These are phyloP conservation scores for Matsumyia berberina DNA, from an alignment of 2,888 invertebrate species.

Conservation along the genomic window DNA sequence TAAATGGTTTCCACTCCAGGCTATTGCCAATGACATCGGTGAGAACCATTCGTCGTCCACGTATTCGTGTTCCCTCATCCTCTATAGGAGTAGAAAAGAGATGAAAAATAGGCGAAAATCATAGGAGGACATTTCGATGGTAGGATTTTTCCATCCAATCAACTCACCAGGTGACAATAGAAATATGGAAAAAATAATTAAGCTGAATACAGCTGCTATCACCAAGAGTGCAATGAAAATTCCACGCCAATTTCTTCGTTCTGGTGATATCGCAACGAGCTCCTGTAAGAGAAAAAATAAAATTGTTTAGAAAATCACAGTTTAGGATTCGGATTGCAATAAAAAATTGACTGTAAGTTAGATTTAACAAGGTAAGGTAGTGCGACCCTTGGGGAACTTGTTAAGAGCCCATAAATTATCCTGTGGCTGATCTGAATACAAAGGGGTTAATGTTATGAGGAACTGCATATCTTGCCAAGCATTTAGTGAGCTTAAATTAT, in stretches of 20 bases:
- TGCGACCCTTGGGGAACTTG: too few species aligned
- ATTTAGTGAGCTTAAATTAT: too few species aligned
- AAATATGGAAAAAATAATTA: conserved; percentile 96
- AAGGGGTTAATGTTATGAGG: too few species aligned
- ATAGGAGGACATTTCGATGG: neutral
- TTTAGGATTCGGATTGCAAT: too few species aligned
- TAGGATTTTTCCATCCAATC: neutral
- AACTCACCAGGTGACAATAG: conserved; percentile 90
- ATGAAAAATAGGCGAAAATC: neutral
- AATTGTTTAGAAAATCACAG: neutral
- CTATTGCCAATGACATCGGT: conserved; percentile 88
- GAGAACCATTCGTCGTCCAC: conserved; percentile 88
- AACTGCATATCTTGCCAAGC: too few species aligned
- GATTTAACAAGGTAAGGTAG: too few species aligned
- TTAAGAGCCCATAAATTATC: too few species aligned
- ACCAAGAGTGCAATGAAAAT: conserved; percentile 96
- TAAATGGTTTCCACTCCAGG: conserved; percentile 87
- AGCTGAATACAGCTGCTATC: conserved; percentile 93
- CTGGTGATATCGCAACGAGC: conserved; percentile 93
- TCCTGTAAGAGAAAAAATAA: conserved; percentile 87
- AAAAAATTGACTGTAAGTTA: too few species aligned
- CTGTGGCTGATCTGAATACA: too few species aligned
- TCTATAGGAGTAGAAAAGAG: conserved; percentile 77
- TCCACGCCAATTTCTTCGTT: conserved; percentile 96
- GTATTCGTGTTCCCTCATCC: conserved; percentile 88